Percentiles rank a stretch among this genome's conserved stretches.
Conservation (phyloP, 2,888 invertebrate species). For the Gnatocerus cornutus region DNA sequence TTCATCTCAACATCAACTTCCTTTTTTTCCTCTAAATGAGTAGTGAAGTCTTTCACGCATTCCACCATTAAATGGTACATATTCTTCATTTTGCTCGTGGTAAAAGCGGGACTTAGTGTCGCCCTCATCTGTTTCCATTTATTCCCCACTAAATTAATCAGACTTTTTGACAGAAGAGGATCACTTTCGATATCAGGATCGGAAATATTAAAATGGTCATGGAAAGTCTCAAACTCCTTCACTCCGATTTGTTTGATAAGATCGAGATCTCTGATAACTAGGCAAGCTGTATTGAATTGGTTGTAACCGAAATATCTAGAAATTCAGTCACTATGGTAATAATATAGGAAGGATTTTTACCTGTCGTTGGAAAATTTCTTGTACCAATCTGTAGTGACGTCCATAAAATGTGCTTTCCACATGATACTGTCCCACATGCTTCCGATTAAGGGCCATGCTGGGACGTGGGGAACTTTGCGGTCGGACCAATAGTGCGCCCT, state of each 20-base stretch:
- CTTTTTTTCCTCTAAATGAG: constrained; percentile 50
- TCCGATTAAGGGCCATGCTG: constrained; percentile 3
- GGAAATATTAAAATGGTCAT: constrained; percentile 65
- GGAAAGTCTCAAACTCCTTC: constrained; percentile 75
- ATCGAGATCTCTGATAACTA: constrained; percentile 74
- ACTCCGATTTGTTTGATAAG: constrained; percentile 75
- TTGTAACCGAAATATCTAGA: constrained; percentile 56
- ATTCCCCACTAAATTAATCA: constrained; percentile 55
- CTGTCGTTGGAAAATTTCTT: constrained; percentile 19
- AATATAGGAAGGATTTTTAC: constrained; percentile 12
- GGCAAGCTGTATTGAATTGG: constrained; percentile 65
- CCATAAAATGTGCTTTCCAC: not conserved
- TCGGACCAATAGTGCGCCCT: no score
- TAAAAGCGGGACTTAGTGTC: constrained; percentile 70
- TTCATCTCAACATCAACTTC: constrained; percentile 67
- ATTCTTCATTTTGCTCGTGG: constrained; percentile 71
- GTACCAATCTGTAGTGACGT: constrained; percentile 1
- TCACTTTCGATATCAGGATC: constrained; percentile 66
- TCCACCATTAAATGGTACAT: constrained; percentile 68
- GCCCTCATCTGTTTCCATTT: constrained; percentile 68
- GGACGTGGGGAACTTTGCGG: not conserved
- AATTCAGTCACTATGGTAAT: not conserved
- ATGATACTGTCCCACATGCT: not conserved
- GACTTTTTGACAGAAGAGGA: constrained; percentile 70
- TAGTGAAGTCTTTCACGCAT: constrained; percentile 51